These are phyloP conservation scores for Tinea semifulvella DNA, from an alignment of 2,888 invertebrate species.

Conservation along the genomic window DNA sequence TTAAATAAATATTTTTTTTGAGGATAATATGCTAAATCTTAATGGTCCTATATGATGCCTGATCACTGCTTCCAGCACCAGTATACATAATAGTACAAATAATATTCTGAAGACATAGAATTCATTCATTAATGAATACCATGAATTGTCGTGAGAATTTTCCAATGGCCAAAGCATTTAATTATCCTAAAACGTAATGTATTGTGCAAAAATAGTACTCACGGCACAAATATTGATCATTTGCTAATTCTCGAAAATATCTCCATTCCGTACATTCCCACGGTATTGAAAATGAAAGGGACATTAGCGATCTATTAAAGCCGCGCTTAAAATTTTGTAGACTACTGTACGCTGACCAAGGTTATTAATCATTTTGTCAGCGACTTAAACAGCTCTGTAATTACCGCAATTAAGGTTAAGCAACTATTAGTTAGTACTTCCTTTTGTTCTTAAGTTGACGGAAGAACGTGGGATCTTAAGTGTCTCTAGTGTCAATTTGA, in stretches of 20 bases:
- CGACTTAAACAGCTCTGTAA: conserved; percentile 29
- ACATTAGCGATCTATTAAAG: conserved; percentile 39
- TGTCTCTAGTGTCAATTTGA: not conserved
- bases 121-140: too few species aligned
- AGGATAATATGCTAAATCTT: too few species aligned
- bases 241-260: conserved; percentile 11
- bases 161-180: too few species aligned
- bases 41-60: too few species aligned
- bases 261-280: conserved; percentile 31
- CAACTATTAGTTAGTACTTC: conserved; percentile 47
- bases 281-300: conserved; percentile 29
- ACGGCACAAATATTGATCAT: not conserved
- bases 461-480: conserved; percentile 40
- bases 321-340: conserved; percentile 22
- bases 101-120: too few species aligned
- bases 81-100: too few species aligned
- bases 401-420: conserved; percentile 62
- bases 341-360: conserved; percentile 24
- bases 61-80: too few species aligned
- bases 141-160: too few species aligned
- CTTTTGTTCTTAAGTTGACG: conserved; percentile 43
- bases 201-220: not conserved
- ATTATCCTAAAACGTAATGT: not conserved
- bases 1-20: too few species aligned
- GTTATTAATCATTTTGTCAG: conserved; percentile 54